Conservation (phyloP, 2,888 invertebrate genomes). For the Ganaspis brasiliensis region DNA sequence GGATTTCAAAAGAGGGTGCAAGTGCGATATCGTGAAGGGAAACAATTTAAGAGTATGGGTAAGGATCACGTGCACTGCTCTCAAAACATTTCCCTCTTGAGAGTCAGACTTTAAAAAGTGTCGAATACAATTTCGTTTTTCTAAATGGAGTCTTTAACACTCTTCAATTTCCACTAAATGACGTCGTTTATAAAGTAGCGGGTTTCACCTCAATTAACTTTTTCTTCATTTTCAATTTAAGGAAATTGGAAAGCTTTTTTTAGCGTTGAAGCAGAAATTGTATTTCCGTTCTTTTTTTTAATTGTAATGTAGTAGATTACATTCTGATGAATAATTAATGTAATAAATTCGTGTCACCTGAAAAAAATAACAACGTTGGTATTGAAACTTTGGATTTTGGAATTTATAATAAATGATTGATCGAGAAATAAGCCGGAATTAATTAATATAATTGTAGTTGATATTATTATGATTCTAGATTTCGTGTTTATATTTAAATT, state of each 20-base stretch:
- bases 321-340: too few species aligned
- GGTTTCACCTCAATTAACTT: not conserved
- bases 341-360: too few species aligned
- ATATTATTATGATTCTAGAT: too few species aligned
- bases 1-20: constrained; percentile 37
- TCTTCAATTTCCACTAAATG: constrained; percentile 10
- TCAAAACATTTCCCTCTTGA: constrained; percentile 5
- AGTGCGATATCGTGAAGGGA: constrained; percentile 29
- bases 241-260: not conserved
- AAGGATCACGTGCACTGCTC: not conserved
- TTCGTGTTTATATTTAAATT: too few species aligned
- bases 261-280: not conserved
- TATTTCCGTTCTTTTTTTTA: too few species aligned
- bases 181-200: not conserved
- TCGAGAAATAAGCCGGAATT: too few species aligned
- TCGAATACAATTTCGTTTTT: constrained; percentile 17
- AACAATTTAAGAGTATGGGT: constrained; percentile 36
- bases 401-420: too few species aligned
- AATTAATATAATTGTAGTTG: too few species aligned
- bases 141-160: not conserved
- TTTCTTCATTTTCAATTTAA: not conserved
- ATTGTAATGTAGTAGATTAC: too few species aligned
- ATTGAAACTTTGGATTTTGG: too few species aligned
- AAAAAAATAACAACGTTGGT: too few species aligned
- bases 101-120: constrained; percentile 12